Percentiles rank a stretch among this genome's conserved stretches.
These are phyloP conservation scores for Stenodema calcarata DNA, from an alignment of 2,888 invertebrate species.

Conservation along the genomic window DNA sequence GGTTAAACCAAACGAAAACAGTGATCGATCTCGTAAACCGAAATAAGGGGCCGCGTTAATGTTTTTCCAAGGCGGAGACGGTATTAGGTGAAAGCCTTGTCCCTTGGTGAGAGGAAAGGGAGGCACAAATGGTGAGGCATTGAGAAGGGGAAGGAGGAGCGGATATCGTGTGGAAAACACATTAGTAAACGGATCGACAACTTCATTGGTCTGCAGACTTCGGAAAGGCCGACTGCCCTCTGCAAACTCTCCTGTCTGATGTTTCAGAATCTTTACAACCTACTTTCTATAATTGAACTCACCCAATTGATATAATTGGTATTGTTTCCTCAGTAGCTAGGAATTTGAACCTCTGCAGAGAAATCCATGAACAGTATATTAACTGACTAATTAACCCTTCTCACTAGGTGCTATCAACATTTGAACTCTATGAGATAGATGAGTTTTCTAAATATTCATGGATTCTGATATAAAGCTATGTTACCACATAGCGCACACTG, in stretches of 20 bases:
- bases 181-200: slow-evolving; percentile 15
- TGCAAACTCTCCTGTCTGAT: background rate
- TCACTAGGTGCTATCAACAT: too few species aligned
- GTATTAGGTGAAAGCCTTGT: background rate
- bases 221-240: background rate
- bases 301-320: too few species aligned
- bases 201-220: background rate
- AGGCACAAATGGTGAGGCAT: background rate
- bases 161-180: slow-evolving; percentile 1
- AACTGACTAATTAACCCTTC: too few species aligned
- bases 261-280: background rate
- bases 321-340: too few species aligned
- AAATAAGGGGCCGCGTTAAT: background rate
- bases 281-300: too few species aligned
- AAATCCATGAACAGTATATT: too few species aligned
- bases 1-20: background rate
- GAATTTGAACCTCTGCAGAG: too few species aligned
- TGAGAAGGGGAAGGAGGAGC: background rate
- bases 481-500: too few species aligned
- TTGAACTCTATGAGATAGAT: too few species aligned
- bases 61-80: background rate
- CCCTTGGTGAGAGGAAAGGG: background rate
- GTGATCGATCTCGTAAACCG: background rate
- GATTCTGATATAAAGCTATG: too few species aligned
- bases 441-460: too few species aligned